These are phyloP conservation scores for Bugulina stolonifera DNA, from an alignment of 2,888 invertebrate genomes.

Conservation along the genomic window DNA sequence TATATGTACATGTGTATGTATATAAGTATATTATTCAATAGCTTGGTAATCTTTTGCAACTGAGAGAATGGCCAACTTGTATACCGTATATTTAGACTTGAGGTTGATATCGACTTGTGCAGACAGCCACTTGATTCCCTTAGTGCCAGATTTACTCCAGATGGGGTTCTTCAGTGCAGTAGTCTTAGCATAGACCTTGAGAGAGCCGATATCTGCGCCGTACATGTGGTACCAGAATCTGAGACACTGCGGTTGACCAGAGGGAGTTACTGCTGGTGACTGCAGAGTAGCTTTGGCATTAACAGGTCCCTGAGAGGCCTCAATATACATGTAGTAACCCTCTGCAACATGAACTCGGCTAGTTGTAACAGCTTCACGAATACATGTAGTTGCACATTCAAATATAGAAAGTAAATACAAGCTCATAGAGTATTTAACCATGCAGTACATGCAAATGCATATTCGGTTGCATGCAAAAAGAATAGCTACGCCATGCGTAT, in stretches of 20 bases:
- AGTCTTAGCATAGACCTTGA: constrained; percentile 35
- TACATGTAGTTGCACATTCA: no score
- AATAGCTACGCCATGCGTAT: no score
- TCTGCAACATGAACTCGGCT: neutral
- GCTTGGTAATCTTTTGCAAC: no score
- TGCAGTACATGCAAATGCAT: no score
- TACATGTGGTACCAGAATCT: constrained; percentile 46
- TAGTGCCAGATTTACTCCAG: constrained; percentile 7
- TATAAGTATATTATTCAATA: no score
- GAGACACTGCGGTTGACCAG: constrained; percentile 33
- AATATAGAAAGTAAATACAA: no score
- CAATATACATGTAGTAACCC: constrained; percentile 43
- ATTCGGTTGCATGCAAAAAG: no score
- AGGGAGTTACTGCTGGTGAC: neutral
- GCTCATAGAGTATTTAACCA: no score
- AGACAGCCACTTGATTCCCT: constrained; percentile 12
- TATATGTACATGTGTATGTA: no score
- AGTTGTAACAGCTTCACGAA: neutral
- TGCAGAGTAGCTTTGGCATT: neutral
- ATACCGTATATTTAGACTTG: constrained; percentile 7
- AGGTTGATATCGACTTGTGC: constrained; percentile 1
- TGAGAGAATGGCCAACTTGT: no score
- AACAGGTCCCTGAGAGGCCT: constrained; percentile 28
- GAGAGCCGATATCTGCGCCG: constrained; percentile 37
- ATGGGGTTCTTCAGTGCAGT: neutral